A percentile compares a stretch with the other conserved stretches of the same genome.
Evolutionary conservation across 2,888 invertebrate genomes (phyloP).

Genomic region (Tachina fera): DNA sequence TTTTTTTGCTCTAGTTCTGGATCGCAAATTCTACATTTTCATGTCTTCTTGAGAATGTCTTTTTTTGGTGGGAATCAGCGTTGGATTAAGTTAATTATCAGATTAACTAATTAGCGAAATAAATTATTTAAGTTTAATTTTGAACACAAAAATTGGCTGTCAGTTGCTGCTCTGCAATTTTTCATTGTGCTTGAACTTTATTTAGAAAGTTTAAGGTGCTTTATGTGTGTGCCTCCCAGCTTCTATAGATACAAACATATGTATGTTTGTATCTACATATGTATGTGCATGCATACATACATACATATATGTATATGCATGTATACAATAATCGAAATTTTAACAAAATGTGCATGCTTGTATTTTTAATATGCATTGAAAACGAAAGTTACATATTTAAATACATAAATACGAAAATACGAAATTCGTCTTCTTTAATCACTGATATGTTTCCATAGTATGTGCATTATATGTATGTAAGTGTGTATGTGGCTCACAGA

Average conservation of each 20-base stretch:
- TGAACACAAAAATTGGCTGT: neutral
- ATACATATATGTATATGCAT: neutral
- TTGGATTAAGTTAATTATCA: no score
- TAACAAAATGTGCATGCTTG: conserved; percentile 15
- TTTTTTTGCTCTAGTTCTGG: no score
- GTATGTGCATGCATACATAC: neutral
- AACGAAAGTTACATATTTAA: conserved; percentile 15
- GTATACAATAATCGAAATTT: no score
- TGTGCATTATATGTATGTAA: neutral
- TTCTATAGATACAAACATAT: no score
- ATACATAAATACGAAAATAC: neutral
- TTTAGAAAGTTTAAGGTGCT: conserved; percentile 48
- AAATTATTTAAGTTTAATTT: no score
- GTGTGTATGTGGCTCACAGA: no score
- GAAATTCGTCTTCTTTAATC: neutral
- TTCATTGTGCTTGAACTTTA: neutral
- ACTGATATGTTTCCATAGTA: neutral
- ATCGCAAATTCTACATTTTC: no score
- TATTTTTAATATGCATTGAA: neutral
- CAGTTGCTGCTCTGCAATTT: neutral
- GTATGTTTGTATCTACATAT: no score
- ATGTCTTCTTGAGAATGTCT: no score
- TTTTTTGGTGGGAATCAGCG: no score
- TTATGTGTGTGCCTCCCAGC: neutral
- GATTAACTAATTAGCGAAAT: no score